These are phyloP conservation scores for Phacellophora camtschatica DNA, from an alignment of 30 jellyfish, hydroid and myxozoan species.

Conservation along the genomic window DNA sequence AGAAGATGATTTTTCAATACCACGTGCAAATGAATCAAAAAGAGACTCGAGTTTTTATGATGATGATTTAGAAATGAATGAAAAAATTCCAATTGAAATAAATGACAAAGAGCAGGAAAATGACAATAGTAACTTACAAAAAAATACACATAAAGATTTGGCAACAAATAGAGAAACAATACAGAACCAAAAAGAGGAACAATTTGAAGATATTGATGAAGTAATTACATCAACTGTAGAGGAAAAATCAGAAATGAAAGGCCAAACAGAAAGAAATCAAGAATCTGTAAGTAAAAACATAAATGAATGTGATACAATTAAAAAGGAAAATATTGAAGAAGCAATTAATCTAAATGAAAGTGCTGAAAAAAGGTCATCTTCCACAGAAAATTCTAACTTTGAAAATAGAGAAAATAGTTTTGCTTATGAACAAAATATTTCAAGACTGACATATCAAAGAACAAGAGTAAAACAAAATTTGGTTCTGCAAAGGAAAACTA, in stretches of 20 bases:
- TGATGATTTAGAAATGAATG: background rate
- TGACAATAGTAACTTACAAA: too few species aligned
- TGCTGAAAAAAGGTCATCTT: background rate
- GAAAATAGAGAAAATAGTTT: too few species aligned
- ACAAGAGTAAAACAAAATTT: constrained; percentile 10
- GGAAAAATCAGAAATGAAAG: background rate
- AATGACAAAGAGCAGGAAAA: background rate
- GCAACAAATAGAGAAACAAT: too few species aligned
- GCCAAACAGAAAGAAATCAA: background rate
- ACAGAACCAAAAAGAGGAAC: too few species aligned
- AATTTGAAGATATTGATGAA: too few species aligned
- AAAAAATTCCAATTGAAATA: background rate
- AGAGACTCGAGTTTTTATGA: background rate
- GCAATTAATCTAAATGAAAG: background rate
- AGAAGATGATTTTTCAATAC: constrained; percentile 40
- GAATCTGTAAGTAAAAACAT: background rate
- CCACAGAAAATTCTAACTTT: too few species aligned
- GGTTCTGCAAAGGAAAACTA: background rate
- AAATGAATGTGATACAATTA: background rate
- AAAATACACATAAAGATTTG: too few species aligned
- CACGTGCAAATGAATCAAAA: constrained; percentile 1
- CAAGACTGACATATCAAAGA: constrained; percentile 17
- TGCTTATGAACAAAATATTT: background rate
- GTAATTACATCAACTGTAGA: too few species aligned
- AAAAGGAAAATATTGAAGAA: background rate